Base-by-base conservation (phyloP, 2,888 invertebrate species). In the Drosophila kuntzei region DNA sequence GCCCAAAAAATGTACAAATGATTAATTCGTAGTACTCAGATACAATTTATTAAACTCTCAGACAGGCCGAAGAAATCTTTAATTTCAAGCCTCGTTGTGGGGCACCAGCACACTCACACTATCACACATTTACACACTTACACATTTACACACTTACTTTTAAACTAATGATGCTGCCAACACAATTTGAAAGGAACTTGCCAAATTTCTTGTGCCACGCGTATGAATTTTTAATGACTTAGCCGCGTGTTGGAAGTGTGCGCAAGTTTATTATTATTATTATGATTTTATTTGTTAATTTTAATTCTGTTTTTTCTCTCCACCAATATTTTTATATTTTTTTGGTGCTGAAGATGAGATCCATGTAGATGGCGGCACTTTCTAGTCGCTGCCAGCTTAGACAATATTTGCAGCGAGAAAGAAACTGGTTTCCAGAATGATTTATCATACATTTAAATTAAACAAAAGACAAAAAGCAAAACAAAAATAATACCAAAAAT, bases 361-460 rank as follows among this genome's bases (percentile, higher is more conserved):
- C 62, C 67, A 87, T 68, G 76, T 66, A 60, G 65, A 51, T 86
- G 88, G 74, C 83, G 89, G 89, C 89, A 84, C 83, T 84, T 84
- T 84, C 83, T 89, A 84, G 89, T 87, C 63, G 70, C 80, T 63
- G 50, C 43, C 20, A 14, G 59, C 51, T 65, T 66, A 61, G 76
- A 63, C 68, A 62, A 67, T 57, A 86, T 77, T 66, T 61, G 72
- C 54, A 54, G 76, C 76, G 80, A 71, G 73, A 83, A 72, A 78
- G 57, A 71, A 84, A 85, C 85, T 64, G 88, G 85, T 85, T 85
- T 82, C 64, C 62, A 60, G 61, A 85, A 89, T 85, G 89, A 85
- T 85, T 85, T 89, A 85, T 85, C 89, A 76, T 86, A 79, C 86
- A 79, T 87, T 85, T 81, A 85, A 89, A 82, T 76, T 69, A 76